Evolutionary conservation across 2,888 invertebrate genomes (phyloP), one percentile per base, ranked within the genome.

Genomic region (Andrena hattorfiana): DNA sequence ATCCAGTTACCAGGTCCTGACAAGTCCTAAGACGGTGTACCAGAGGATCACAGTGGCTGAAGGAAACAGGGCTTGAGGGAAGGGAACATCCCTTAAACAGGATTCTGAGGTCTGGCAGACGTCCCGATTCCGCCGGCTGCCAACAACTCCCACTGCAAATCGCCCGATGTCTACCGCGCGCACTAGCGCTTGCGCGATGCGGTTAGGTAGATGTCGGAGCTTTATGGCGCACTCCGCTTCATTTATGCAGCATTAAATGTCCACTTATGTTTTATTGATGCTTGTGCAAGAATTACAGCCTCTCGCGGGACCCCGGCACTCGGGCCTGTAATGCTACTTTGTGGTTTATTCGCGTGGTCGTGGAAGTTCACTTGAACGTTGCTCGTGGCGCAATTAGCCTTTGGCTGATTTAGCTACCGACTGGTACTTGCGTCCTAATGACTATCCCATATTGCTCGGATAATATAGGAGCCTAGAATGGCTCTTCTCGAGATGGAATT

Each of bases 211-310:
- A 42, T 42, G 42, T 42, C 42, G 16, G 42, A 42, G 42, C 42
- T 42, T 73, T 66, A 73, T 54, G 16, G 35, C 16, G 28, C 20
- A 2, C n/a, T 35, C 35, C n/a, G 35, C 26, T 35, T 54, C 54
- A 35, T 54, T 13, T 5, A 35, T 20, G 66, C 20, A 35, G 23
- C 13, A 28, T 28, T 20, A 5, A 26, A 62, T 16, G 35, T 54
- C 16, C 35, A 66, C n/a, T 73, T 54, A 73, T 54, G 54, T 73
- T 73, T 73, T 28, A 54, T 73, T 35, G 66, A 66, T 66, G 66
- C 42, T 23, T 32, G 13, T 2, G n/a, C 16, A 42, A 42, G 42
- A 42, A 42, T 42, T 42, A 42, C 42, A 42, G 16, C 42, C 42
- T 4, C 42, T 42, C 42, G 42, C 42, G 42, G 42, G 42, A 42